phyloP scores from a whole-genome alignment of 1,140 invertebrate genomes.

The Drosophila takahashii region DNA sequence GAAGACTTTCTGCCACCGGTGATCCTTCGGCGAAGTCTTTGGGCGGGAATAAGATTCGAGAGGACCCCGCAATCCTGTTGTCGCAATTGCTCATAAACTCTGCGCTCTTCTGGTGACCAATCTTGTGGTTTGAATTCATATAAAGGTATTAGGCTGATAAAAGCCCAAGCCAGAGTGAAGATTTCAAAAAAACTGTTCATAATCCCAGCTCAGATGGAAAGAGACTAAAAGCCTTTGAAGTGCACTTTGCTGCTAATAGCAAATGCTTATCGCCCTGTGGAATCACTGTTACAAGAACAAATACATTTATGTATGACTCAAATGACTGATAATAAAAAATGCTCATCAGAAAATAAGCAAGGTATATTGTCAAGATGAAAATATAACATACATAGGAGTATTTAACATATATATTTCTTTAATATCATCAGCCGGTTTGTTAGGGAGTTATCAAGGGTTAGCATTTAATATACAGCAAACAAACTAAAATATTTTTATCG shows the following conservation, averaged over 20 bases:
- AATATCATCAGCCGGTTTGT: too few species aligned
- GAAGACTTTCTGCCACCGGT: background rate
- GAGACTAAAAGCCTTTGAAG: background rate
- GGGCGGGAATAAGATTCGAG: background rate
- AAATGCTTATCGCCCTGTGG: background rate
- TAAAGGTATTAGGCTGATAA: background rate
- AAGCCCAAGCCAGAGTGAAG: background rate
- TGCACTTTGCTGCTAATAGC: background rate
- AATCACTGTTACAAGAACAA: background rate
- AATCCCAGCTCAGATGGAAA: background rate
- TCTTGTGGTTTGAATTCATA: background rate
- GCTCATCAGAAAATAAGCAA: background rate
- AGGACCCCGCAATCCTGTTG: constrained; percentile 5
- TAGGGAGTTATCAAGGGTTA: background rate
- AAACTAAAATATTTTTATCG: too few species aligned
- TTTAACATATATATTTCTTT: too few species aligned
- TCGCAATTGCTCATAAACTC: background rate
- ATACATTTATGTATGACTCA: background rate
- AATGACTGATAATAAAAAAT: background rate
- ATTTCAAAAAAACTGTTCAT: background rate
- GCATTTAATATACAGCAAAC: too few species aligned
- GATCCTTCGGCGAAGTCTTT: background rate
- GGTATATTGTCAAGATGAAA: too few species aligned
- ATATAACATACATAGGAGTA: too few species aligned
- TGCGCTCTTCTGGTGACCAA: background rate